Base-by-base conservation (phyloP, 37 sponge, comb jelly and placozoan species). In the Geodia barretti region DNA sequence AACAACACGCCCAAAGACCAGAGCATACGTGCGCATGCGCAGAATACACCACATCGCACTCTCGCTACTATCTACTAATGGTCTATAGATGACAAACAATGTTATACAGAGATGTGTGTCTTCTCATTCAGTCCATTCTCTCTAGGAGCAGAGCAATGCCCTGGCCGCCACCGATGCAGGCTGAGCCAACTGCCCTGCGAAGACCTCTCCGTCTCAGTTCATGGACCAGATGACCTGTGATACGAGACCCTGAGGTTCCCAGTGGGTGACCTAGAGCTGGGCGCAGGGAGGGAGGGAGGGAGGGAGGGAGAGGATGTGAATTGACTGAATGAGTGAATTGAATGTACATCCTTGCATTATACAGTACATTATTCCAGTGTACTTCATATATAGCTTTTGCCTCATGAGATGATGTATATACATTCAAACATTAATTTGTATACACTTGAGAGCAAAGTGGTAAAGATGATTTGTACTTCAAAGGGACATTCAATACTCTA, bases 91-190 rank as follows among this genome's bases (percentile, higher is more conserved):
- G 26, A 58, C 17, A 58, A 11, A 58, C 19, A 58, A 11, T 58
- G 19, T 58, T 20, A 28, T 62, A 62, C 24, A 28, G 3, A 62
- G 26, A 17, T 35, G 25, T 72, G 11, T 37, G 41, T 41, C 4
- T 37, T 4, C 4, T 40, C 5, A 60, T 47, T 68, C 67, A 79
- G 39, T 40, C 29, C 74, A 87, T 81, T 41, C 61, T 91, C 84
- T 98, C 96, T 62, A 98, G 71, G 43, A 98, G 64, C 26, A 98
- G 64, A 28, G 99, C 99, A 31, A 96, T 98, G 9, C 99, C 99
- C 63, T 98, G 99, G 0, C 99, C 99, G 5, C 99, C 99, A 9
- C 99, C 99, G 54, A 98, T 98, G 73, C 99, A 98, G 17, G 99
- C 99, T n/a, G 89, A 86, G 0, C 99, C 99, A 62, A 98, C 92